phyloP scores from a whole-genome alignment of 2,888 invertebrate species.

The Argyresthia albistria region DNA sequence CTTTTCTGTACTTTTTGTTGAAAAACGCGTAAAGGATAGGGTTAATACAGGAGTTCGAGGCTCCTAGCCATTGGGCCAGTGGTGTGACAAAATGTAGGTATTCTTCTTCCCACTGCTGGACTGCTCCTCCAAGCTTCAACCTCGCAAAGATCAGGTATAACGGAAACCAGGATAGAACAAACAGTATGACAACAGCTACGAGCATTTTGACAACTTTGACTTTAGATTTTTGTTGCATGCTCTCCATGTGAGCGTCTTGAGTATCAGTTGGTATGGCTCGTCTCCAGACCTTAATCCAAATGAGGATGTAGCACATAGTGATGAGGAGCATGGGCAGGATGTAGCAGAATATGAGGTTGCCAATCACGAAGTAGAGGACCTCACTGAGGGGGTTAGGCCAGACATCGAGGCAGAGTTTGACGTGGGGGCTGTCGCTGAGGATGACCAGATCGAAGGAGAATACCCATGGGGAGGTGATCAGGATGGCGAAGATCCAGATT shows the following conservation, averaged over 20 bases:
- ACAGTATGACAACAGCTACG: conserved; percentile 92
- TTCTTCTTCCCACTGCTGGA: conserved; percentile 85
- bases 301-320: conserved; percentile 91
- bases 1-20: conserved; percentile 93
- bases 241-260: conserved; percentile 91
- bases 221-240: conserved; percentile 95
- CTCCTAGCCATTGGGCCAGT: conserved; percentile 92
- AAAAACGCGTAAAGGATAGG: conserved; percentile 95
- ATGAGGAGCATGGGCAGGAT: conserved; percentile 92
- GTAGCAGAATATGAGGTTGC: conserved; percentile 91
- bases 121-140: conserved; percentile 85
- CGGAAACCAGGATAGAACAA: conserved; percentile 94
- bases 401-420: conserved; percentile 84
- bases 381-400: conserved; percentile 91
- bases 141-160: conserved; percentile 91
- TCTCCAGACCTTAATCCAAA: conserved; percentile 92
- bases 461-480: conserved; percentile 92
- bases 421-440: conserved; percentile 81
- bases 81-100: conserved; percentile 86
- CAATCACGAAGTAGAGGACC: conserved; percentile 89
- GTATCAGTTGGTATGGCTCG: conserved; percentile 92
- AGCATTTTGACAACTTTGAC: conserved; percentile 96
- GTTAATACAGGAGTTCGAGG: conserved; percentile 96
- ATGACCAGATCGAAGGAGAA: conserved; percentile 89
- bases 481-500: conserved; percentile 91